Conservation (phyloP, 1,140 invertebrate genomes). For the Drosophila busckii region DNA sequence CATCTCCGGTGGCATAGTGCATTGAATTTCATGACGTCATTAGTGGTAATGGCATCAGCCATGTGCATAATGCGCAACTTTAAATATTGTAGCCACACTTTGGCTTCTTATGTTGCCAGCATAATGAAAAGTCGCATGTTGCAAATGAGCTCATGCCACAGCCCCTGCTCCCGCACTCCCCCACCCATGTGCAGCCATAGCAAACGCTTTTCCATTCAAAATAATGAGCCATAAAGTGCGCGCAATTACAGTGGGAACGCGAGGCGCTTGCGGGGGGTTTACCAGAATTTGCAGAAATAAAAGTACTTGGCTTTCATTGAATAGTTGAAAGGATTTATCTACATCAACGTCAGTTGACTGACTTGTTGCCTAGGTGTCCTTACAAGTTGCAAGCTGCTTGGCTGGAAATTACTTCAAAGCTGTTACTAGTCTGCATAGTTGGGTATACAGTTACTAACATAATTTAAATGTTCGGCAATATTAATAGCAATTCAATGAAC, state of each 20-base stretch:
- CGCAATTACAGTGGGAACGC: constrained; percentile 39
- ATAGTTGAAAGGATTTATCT: constrained; percentile 39
- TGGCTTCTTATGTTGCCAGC: constrained; percentile 35
- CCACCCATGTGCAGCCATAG: too few relatives aligned
- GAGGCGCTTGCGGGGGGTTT: neutral
- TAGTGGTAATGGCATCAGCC: constrained; percentile 59
- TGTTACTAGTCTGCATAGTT: too few relatives aligned
- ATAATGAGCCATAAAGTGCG: constrained; percentile 64
- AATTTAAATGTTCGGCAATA: too few relatives aligned
- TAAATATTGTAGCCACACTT: constrained; percentile 52
- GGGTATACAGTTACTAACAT: too few relatives aligned
- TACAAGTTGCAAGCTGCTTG: too few relatives aligned
- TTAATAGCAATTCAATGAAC: too few relatives aligned
- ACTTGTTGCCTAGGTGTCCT: too few relatives aligned
- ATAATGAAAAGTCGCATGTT: constrained; percentile 59
- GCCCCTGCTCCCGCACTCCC: too few relatives aligned
- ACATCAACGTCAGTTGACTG: too few relatives aligned
- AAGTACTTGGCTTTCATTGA: constrained; percentile 29
- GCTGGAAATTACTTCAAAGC: too few relatives aligned
- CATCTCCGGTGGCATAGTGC: constrained; percentile 27
- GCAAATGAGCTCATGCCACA: constrained; percentile 44
- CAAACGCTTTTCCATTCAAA: constrained; percentile 47
- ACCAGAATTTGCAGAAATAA: neutral
- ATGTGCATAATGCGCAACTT: constrained; percentile 57
- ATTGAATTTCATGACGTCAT: constrained; percentile 68